These are phyloP conservation scores for Sycophila texana DNA, from an alignment of 2,888 invertebrate species.

Conservation along the genomic window DNA sequence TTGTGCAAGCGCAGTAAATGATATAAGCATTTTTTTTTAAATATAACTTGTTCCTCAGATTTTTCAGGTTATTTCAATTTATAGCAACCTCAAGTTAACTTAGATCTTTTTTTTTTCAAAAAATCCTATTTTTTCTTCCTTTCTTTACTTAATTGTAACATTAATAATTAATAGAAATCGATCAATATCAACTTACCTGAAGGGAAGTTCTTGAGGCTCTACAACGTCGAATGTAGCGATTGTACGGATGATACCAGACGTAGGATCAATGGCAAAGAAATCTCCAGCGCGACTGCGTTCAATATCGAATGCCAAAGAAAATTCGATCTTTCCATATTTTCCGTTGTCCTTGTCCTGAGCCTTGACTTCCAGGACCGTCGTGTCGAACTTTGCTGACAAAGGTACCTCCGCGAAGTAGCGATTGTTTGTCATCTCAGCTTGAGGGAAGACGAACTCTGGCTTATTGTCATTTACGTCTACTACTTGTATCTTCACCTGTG, in stretches of 20 bases:
- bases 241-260: conserved; percentile 86
- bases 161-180: too few species aligned
- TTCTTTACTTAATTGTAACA: too few species aligned
- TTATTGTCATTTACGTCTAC: conserved; percentile 93
- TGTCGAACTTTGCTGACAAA: conserved; percentile 84
- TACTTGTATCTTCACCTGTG: conserved; percentile 86
- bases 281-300: conserved; percentile 73
- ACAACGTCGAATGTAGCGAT: conserved; percentile 84
- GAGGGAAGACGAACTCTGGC: conserved; percentile 87
- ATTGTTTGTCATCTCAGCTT: conserved; percentile 79
- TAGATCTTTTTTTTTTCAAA: too few species aligned
- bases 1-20: too few species aligned
- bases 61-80: too few species aligned
- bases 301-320: conserved; percentile 69
- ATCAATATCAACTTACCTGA: conserved; percentile 75
- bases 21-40: too few species aligned
- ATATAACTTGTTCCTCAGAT: too few species aligned
- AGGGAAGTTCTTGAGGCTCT: conserved; percentile 81
- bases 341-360: conserved; percentile 93
- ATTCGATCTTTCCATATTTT: conserved; percentile 87
- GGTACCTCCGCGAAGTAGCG: conserved; percentile 90
- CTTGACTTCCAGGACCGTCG: conserved; percentile 87
- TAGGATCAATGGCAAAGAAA: conserved; percentile 85
- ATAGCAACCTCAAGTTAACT: too few species aligned
- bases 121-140: too few species aligned